Base-by-base conservation (phyloP, 2,888 invertebrate genomes). In the Hemicrepidius hirtus region DNA sequence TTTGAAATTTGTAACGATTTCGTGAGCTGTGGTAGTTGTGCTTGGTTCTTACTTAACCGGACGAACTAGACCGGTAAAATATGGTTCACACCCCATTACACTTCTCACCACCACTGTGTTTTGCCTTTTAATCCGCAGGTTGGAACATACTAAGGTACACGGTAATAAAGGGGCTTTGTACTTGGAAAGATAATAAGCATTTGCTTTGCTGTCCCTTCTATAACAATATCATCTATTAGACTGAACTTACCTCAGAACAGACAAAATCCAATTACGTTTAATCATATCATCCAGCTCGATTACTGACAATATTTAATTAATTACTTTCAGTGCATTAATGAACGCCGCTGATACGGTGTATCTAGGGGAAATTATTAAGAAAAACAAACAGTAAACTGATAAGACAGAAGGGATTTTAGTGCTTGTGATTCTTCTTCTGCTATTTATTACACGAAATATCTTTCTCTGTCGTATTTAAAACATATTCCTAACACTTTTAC, bases 71-170 rank as follows among this genome's bases (percentile, higher is more conserved):
- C 53, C 50, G 57, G 59, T 71, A 67, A 71, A 71, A 60, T 67
- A 63, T 73, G 55, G 68, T 68, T 73, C 64, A 68, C 71, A 62
- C 74, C 68, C 74, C 66, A 70, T 75, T 75, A 73, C 71, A 69
- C 67, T 60, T 68, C 63, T 68, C 66, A 59, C 68, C 68, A 69
- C 60, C 41, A 53, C 63, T 65, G 67, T 76, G 67, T 70, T 75
- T 75, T 67, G 75, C 75, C 75, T 74, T 75, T 76, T 76, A 76
- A 76, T 76, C 75, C 68, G 53, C 24, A 46, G 55, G 59, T 60
- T 49, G 32, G 37, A 13, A 37, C 20, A 16, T 16, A 20, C 57
- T 46, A 55, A 66, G 66, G 50, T 57, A 40, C 28, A 12, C 44
- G 40, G 28, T 44, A 59, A 59, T 40, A 66, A 66, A 62, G 62